Base-by-base conservation (phyloP, 2,113 vertebrate species). In the Ancistrus triradiatus region DNA sequence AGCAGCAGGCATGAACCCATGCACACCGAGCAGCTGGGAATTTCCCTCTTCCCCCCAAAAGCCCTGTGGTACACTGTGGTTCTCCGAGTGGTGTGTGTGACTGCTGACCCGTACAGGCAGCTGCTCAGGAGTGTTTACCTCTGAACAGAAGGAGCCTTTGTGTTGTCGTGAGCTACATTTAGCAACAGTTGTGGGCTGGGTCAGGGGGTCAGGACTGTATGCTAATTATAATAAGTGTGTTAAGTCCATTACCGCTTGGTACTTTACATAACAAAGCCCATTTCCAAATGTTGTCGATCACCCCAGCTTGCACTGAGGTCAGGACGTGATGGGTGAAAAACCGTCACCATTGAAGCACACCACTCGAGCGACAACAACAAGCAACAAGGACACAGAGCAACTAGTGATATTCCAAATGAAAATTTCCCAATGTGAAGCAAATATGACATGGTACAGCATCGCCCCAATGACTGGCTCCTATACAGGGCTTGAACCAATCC, bases 41-140 rank as follows among this genome's bases (percentile, higher is more conserved):
- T 71, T 42, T 22, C 42, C 8, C 1, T 18, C 53, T 27, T 48
- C 25, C 25, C n/a, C 37, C 8, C 18, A 38, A 59, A 52, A 42
- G 42, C 28, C 50, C 38, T 15, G 56, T 0, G 18, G 22, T 56
- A 71, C 10, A 53, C 21, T 24, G 38, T 38, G 21, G 10, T 28
- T 59, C 63, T 24, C 25, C 6, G 49, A 18, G 38, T 59, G 57
- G 31, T 47, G 18, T 33, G 18, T 33, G 15, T 49, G 42, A 72
- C 63, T 49, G 48, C 15, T 71, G 49, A 61, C 49, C 64, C 27
- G 5, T 38, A 35, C 42, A 42, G 69, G 69, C 69, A 72, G 69
- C 63, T 72, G 69, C 24, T 46, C 13, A 15, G 28, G 24, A 66
- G 27, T 72, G 57, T 40, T 56, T 72, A 71, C 33, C 13, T 11